A percentile compares a stretch with the other conserved stretches of the same genome.
Conservation (phyloP, 2,797 vertebrate species). For the Cuniculus paca region DNA sequence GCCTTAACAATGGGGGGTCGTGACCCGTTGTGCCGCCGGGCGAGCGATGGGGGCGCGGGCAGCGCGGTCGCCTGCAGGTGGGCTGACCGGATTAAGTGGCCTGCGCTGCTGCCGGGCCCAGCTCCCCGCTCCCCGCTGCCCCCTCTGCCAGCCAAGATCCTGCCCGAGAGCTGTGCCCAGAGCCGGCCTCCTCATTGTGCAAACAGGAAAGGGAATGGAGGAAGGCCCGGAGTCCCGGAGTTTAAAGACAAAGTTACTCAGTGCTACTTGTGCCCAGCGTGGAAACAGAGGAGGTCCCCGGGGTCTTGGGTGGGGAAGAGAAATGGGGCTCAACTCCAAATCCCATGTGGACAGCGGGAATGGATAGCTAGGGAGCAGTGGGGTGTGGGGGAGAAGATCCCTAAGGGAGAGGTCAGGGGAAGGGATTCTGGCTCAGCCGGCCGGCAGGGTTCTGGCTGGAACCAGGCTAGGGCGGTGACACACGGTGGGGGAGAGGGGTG, state of each 20-base stretch:
- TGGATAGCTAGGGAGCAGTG: neutral
- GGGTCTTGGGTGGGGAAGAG: neutral
- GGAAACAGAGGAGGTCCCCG: neutral
- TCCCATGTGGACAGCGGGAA: neutral
- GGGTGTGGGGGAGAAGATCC: neutral
- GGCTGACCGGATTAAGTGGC: neutral
- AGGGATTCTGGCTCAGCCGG: neutral
- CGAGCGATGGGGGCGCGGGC: too few relatives aligned
- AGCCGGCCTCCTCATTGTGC: neutral
- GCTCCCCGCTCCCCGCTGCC: neutral
- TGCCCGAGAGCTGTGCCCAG: neutral
- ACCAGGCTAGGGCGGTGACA: neutral
- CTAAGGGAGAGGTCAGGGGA: neutral
- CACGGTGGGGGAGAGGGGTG: rapidly evolving
- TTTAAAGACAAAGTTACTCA: too few relatives aligned
- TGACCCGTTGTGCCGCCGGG: too few relatives aligned
- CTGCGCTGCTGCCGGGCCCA: neutral
- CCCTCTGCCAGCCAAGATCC: neutral
- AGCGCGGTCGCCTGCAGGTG: neutral
- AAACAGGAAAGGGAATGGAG: neutral
- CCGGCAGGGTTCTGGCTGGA: neutral
- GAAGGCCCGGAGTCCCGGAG: neutral
- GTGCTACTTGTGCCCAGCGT: neutral
- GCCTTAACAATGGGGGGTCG: neutral
- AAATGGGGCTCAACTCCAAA: neutral